These are phyloP conservation scores for Antheraea mylitta DNA, from an alignment of 1,140 invertebrate species.

Conservation along the genomic window DNA sequence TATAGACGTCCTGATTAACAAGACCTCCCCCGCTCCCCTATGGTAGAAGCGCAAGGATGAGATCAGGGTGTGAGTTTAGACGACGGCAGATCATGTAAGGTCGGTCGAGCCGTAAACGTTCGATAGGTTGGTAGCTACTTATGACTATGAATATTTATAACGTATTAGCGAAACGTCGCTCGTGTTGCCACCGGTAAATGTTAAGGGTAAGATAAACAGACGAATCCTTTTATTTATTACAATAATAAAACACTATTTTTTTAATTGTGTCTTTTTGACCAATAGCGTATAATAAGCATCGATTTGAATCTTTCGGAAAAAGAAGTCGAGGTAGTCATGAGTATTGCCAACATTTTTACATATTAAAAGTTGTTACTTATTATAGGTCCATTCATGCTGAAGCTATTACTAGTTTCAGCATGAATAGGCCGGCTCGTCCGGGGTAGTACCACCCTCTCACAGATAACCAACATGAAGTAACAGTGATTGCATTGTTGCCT, in stretches of 20 bases:
- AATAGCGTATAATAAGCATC: no score
- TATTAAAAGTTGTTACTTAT: no score
- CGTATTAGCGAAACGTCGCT: conserved; percentile 60
- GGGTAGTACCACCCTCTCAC: no score
- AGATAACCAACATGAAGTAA: no score
- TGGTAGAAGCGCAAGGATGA: conserved; percentile 2
- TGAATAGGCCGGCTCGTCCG: no score
- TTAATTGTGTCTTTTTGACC: no score
- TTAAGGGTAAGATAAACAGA: conserved; percentile 29
- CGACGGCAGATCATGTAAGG: conserved; percentile 30
- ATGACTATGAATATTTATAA: conserved; percentile 75
- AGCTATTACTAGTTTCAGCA: no score
- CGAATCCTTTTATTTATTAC: background rate
- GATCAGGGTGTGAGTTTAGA: conserved; percentile 9
- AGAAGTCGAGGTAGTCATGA: no score
- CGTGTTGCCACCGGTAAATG: conserved; percentile 35
- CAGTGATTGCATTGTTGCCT: no score
- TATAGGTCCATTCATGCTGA: no score
- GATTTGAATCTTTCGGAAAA: no score
- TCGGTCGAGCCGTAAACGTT: conserved; percentile 55
- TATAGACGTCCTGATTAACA: conserved; percentile 36
- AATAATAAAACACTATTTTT: background rate
- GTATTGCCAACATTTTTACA: no score
- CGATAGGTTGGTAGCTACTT: conserved; percentile 64
- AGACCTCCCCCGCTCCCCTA: conserved; percentile 26